Percentiles rank a stretch among this genome's conserved stretches.
Conservation (phyloP, 2,797 vertebrate genomes). For the Todus mexicanus region DNA sequence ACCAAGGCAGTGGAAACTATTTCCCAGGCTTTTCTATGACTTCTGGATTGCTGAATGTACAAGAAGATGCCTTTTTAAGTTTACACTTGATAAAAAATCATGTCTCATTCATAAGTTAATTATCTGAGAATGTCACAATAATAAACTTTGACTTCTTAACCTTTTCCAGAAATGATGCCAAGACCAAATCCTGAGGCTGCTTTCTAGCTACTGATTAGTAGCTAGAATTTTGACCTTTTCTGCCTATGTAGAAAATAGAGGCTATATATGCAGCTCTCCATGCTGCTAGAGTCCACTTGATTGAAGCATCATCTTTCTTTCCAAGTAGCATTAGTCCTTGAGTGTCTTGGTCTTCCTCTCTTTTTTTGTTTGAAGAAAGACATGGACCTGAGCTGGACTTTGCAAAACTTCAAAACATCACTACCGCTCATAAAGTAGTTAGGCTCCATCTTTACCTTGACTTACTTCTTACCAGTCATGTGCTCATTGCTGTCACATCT, state of each 20-base stretch:
- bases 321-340: not conserved
- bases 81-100: constrained; percentile 27
- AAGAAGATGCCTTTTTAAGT: constrained; percentile 18
- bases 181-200: constrained; percentile 50
- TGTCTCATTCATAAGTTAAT: constrained; percentile 13
- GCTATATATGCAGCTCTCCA: not conserved
- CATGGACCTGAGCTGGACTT: not conserved
- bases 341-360: not conserved
- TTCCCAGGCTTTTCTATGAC: not conserved
- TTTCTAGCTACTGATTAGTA: constrained; percentile 54
- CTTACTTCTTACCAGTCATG: not conserved
- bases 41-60: not conserved
- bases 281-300: constrained; percentile 16
- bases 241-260: constrained; percentile 16
- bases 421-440: not conserved
- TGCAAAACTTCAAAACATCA: not conserved
- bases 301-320: constrained; percentile 21
- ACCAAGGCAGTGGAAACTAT: not conserved
- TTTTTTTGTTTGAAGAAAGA: not conserved
- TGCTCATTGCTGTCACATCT: not conserved
- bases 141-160: constrained; percentile 59
- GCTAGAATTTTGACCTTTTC: constrained; percentile 57
- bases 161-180: constrained; percentile 51
- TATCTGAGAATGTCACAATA: constrained; percentile 54
- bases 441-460: not conserved